phyloP scores from a whole-genome alignment of 1,140 invertebrate species.

The Drosophila cardini region DNA sequence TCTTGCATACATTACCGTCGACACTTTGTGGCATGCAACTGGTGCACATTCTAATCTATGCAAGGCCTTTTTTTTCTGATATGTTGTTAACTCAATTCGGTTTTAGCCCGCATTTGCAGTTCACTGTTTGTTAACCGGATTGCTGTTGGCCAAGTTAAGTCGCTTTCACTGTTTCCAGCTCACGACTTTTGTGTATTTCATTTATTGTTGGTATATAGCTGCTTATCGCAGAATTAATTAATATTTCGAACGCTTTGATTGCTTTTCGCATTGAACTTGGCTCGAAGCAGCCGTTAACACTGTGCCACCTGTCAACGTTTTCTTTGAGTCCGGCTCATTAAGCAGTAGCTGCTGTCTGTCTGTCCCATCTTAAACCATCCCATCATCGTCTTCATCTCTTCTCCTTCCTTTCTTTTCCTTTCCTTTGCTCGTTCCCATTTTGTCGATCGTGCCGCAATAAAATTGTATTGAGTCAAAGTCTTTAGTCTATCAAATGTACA shows the following conservation, averaged over 20 bases:
- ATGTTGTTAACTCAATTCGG: conserved; percentile 36
- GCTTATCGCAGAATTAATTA: conserved; percentile 37
- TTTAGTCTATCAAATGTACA: conserved; percentile 63
- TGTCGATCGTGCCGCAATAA: conserved; percentile 78
- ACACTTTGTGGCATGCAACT: conserved; percentile 25
- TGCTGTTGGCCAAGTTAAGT: conserved; percentile 15
- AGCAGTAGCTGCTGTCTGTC: conserved; percentile 31
- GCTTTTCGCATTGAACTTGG: conserved; percentile 15
- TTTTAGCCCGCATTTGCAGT: conserved; percentile 23
- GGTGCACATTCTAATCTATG: conserved; percentile 56
- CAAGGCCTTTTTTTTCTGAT: conserved; percentile 24
- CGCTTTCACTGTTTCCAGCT: conserved; percentile 38
- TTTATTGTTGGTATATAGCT: conserved; percentile 22
- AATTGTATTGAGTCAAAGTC: conserved; percentile 67
- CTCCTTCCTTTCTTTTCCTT: not conserved
- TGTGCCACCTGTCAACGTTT: conserved; percentile 43
- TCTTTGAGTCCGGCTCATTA: conserved; percentile 29
- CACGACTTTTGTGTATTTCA: conserved; percentile 26
- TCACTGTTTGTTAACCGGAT: conserved; percentile 28
- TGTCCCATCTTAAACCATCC: not conserved
- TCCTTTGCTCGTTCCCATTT: conserved; percentile 62
- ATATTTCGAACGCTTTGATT: conserved; percentile 33
- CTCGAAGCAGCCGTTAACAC: conserved; percentile 3
- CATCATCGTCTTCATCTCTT: not conserved
- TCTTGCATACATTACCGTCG: conserved; percentile 16